A percentile compares a stretch with the other conserved stretches of the same genome.
Conservation (phyloP, 2,113 vertebrate species). For the Pseudopodoces humilis region DNA sequence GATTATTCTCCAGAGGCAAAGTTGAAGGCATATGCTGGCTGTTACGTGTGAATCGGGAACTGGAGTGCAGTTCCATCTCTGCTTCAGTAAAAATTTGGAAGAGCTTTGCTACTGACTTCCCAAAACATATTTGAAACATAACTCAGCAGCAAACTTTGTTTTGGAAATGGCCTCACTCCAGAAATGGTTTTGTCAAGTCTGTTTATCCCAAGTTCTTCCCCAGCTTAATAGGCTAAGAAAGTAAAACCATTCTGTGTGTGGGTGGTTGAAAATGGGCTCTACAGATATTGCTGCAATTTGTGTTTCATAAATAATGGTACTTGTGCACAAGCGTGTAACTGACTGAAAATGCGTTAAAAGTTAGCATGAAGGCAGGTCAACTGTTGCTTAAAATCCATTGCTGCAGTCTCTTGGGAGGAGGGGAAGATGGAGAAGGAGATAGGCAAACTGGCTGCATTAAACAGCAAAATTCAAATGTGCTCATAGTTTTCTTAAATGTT, state of each 20-base stretch:
- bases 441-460: accelerated
- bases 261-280: constrained; percentile 23
- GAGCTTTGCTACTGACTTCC: constrained; percentile 24
- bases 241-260: constrained; percentile 8
- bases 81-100: constrained; percentile 25
- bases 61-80: background rate
- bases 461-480: accelerated
- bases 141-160: constrained; percentile 58
- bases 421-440: background rate
- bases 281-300: constrained; percentile 23
- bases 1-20: background rate
- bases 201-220: constrained; percentile 41
- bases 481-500: background rate
- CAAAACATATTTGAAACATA: constrained; percentile 55
- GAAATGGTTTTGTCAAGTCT: constrained; percentile 21
- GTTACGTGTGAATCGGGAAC: background rate
- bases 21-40: background rate
- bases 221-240: constrained; percentile 39
- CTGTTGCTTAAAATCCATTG: background rate
- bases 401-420: background rate
- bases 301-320: background rate
- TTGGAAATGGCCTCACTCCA: constrained; percentile 19
- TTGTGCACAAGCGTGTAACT: constrained; percentile 8
- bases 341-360: constrained; percentile 1
- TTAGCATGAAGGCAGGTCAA: background rate